Evolutionary conservation across 2,797 vertebrate genomes (phyloP).

Genomic region (Labeo calbasu): DNA sequence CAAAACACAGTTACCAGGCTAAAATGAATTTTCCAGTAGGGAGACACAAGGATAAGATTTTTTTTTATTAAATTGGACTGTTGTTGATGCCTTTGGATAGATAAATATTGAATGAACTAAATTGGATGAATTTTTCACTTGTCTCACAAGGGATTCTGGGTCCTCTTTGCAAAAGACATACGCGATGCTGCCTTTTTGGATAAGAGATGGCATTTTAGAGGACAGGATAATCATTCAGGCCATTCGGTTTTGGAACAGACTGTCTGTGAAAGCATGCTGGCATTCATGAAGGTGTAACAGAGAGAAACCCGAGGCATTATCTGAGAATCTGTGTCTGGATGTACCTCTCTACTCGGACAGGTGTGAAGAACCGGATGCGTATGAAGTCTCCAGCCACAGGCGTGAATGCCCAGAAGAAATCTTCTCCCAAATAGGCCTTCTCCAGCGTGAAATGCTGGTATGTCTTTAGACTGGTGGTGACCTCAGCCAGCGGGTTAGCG

Average conservation of each 20-base stretch:
- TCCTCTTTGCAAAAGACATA: background rate
- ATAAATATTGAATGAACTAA: background rate
- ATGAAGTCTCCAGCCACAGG: conserved; percentile 94
- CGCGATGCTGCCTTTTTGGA: background rate
- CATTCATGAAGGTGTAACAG: background rate
- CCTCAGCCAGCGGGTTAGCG: conserved; percentile 93
- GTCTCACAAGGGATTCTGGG: background rate
- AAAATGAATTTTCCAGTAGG: background rate
- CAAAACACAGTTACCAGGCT: background rate
- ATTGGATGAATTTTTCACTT: background rate
- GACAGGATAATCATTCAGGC: background rate
- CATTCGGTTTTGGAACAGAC: too few relatives aligned
- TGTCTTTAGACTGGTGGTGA: conserved; percentile 97
- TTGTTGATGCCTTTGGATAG: background rate
- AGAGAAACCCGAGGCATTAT: background rate
- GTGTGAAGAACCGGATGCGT: conserved; percentile 95
- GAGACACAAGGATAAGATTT: background rate
- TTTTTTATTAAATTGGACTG: background rate
- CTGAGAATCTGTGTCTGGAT: conserved; percentile 21
- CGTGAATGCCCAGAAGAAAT: conserved; percentile 99
- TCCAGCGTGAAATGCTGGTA: conserved; percentile 99
- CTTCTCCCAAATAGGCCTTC: conserved; percentile 95
- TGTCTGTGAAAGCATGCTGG: background rate
- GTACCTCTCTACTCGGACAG: conserved; percentile 91
- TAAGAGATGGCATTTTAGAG: background rate